Evolutionary conservation across 2,888 invertebrate species (phyloP).

Genomic region (Drosophila robusta): DNA sequence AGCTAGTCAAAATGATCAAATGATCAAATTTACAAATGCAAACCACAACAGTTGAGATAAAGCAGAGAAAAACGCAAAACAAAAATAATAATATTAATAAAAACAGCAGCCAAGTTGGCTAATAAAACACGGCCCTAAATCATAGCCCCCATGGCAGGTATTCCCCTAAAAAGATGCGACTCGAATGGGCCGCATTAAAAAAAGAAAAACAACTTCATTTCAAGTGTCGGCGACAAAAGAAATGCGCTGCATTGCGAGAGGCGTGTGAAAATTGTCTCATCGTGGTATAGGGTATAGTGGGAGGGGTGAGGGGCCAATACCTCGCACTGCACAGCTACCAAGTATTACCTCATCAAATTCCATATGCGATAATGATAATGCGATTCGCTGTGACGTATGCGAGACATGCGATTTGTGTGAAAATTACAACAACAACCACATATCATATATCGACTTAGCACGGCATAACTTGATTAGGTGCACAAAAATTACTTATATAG

Average conservation of each 20-base stretch:
- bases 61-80: constrained; percentile 4
- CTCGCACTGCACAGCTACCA: neutral
- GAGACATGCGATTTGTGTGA: constrained; percentile 50
- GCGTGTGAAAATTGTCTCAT: constrained; percentile 47
- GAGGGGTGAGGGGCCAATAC: neutral
- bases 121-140: constrained; percentile 52
- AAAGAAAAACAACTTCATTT: constrained; percentile 35
- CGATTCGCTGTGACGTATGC: constrained; percentile 53
- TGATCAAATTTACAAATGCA: constrained; percentile 45
- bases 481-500: neutral
- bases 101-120: constrained; percentile 33
- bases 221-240: constrained; percentile 34
- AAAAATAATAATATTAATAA: constrained; percentile 6
- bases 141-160: constrained; percentile 3
- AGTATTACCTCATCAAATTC: constrained; percentile 58
- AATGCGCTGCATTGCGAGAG: constrained; percentile 32
- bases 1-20: constrained; percentile 29
- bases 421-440: neutral
- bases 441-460: constrained; percentile 11
- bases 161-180: constrained; percentile 2
- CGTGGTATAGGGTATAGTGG: neutral
- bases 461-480: constrained; percentile 42
- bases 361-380: constrained; percentile 62
- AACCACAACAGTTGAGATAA: constrained; percentile 24
- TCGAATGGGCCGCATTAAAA: constrained; percentile 18